Evolutionary conservation across 2,888 invertebrate species (phyloP).

Genomic region (Rhaphigaster nebulosa): DNA sequence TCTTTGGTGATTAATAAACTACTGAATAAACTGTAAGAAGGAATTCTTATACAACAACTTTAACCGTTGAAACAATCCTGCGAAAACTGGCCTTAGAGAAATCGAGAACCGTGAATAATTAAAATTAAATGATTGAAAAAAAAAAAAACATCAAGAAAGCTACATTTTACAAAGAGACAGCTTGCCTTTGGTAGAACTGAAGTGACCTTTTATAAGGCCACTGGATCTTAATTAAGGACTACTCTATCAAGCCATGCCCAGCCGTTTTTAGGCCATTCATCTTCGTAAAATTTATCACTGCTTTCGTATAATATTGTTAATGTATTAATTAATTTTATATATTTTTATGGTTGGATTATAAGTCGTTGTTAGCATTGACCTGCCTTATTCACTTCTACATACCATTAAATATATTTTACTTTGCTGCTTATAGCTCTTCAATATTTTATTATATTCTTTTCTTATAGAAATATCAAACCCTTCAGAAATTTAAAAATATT

Average conservation of each 20-base stretch:
- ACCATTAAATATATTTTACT: no score
- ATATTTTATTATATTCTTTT: no score
- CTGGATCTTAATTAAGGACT: not conserved
- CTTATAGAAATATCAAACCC: no score
- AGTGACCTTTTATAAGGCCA: slow-evolving; percentile 7
- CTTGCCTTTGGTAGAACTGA: not conserved
- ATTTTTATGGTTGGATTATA: not conserved
- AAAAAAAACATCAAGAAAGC: not conserved
- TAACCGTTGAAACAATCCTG: not conserved
- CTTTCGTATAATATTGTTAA: not conserved
- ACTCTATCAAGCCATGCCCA: not conserved
- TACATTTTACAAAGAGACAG: not conserved
- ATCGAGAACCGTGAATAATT: not conserved
- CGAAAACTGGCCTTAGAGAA: not conserved
- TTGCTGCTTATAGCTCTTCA: no score
- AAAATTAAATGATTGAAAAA: not conserved
- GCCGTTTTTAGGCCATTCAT: not conserved
- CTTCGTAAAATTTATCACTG: not conserved
- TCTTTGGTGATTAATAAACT: no score
- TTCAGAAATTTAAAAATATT: no score
- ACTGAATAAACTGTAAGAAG: not conserved
- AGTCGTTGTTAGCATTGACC: not conserved
- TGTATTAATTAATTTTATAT: not conserved
- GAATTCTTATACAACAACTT: not conserved
- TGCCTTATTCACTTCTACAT: not conserved